A percentile compares a stretch with the other conserved stretches of the same genome.
Conservation (phyloP, 1,140 invertebrate genomes). For the Lordiphosa collinella region DNA sequence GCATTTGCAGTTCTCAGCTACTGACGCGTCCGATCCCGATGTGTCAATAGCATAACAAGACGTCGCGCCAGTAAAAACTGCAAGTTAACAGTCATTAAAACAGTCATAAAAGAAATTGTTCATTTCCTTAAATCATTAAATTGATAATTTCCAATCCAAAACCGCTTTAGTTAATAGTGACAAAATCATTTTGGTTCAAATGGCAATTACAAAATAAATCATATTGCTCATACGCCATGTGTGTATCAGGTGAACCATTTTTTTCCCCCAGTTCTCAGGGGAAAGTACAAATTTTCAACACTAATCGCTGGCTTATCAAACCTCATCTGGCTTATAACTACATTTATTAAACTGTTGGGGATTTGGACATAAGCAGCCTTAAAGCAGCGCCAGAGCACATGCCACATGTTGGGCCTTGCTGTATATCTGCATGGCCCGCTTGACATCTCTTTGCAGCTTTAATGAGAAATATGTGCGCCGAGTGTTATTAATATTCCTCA, state of each 20-base stretch:
- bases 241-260: not conserved
- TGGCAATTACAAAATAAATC: conserved; percentile 14
- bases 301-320: not conserved
- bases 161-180: conserved; percentile 47
- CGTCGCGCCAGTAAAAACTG: no score
- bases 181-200: no score
- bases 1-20: no score
- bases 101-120: no score
- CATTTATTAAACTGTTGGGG: conserved; percentile 41
- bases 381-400: conserved; percentile 10
- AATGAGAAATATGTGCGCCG: conserved; percentile 73
- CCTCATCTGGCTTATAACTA: conserved; percentile 33
- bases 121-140: no score
- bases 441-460: conserved; percentile 66
- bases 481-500: conserved; percentile 78
- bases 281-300: not conserved
- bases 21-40: no score
- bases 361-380: conserved; percentile 2
- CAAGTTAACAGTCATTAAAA: no score
- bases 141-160: not conserved
- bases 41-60: no score
- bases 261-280: not conserved
- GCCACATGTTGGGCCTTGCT: conserved; percentile 27
- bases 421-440: conserved; percentile 23
- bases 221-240: conserved; percentile 37